Evolutionary conservation across 2,888 invertebrate species (phyloP).

Genomic region (Netelia virgata): DNA sequence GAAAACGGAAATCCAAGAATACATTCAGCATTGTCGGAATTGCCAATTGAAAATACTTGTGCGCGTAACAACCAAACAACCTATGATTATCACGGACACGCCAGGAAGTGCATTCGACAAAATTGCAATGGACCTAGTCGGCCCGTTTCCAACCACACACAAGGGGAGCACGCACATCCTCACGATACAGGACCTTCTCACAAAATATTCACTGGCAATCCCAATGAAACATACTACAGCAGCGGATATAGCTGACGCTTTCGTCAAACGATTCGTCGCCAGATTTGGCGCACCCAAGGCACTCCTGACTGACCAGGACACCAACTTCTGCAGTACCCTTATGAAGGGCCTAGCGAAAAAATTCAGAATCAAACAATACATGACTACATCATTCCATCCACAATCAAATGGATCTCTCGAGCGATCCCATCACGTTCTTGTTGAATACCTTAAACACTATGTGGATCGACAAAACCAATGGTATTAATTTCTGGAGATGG

Average conservation of each 20-base stretch:
- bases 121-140: conserved; percentile 54
- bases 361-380: conserved; percentile 39
- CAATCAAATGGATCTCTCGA: conserved; percentile 64
- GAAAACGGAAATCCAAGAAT: conserved; percentile 52
- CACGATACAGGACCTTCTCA: conserved; percentile 57
- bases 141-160: conserved; percentile 29
- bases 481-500: conserved; percentile 57
- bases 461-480: conserved; percentile 37
- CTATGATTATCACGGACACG: conserved; percentile 64
- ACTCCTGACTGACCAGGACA: conserved; percentile 59
- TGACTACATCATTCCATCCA: conserved; percentile 57
- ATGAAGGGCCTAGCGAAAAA: conserved; percentile 58
- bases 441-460: conserved; percentile 67
- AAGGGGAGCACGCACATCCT: conserved; percentile 55
- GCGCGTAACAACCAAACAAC: conserved; percentile 49
- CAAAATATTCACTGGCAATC: conserved; percentile 58
- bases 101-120: conserved; percentile 50
- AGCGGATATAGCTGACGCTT: conserved; percentile 43
- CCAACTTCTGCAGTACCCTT: conserved; percentile 56
- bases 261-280: conserved; percentile 45
- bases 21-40: conserved; percentile 56
- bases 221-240: conserved; percentile 18
- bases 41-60: conserved; percentile 68
- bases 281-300: conserved; percentile 50
- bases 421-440: conserved; percentile 65